A percentile compares a stretch with the other conserved stretches of the same genome.
phyloP scores from a whole-genome alignment of 2,113 vertebrate species.

The Miniopterus natalensis region DNA sequence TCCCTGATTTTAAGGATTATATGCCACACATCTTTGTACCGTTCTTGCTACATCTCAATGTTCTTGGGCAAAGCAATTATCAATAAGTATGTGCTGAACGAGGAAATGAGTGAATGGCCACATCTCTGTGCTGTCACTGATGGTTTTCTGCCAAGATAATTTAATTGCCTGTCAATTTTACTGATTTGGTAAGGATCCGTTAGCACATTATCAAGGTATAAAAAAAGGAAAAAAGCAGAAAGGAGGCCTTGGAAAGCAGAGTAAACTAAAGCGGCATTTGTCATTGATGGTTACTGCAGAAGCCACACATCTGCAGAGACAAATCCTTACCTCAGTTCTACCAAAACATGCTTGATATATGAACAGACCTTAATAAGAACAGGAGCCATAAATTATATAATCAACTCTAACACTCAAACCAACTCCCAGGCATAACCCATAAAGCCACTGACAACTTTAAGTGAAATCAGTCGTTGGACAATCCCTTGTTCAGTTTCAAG shows the following conservation, averaged over 20 bases:
- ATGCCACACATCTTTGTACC: background rate
- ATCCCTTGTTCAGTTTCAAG: background rate
- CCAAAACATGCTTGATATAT: background rate
- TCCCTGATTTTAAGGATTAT: slow-evolving; percentile 1
- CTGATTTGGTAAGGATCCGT: background rate
- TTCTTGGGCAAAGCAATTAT: background rate
- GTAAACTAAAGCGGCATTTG: background rate
- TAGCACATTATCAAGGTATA: background rate
- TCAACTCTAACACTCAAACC: background rate
- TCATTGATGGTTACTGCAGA: background rate
- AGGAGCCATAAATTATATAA: background rate
- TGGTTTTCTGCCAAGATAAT: background rate
- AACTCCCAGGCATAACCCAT: background rate
- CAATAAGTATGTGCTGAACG: background rate
- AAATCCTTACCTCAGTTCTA: background rate
- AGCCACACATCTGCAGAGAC: background rate
- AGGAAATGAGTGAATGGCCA: background rate
- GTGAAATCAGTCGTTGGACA: background rate
- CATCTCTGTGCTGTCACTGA: background rate
- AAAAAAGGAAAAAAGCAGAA: background rate
- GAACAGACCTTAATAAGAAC: slow-evolving; percentile 22
- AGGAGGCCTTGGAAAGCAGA: background rate
- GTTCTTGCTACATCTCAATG: background rate
- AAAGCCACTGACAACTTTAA: background rate
- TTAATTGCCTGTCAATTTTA: background rate